These are phyloP conservation scores for Andricus quercusramuli DNA, from an alignment of 2,888 invertebrate genomes.

Conservation along the genomic window DNA sequence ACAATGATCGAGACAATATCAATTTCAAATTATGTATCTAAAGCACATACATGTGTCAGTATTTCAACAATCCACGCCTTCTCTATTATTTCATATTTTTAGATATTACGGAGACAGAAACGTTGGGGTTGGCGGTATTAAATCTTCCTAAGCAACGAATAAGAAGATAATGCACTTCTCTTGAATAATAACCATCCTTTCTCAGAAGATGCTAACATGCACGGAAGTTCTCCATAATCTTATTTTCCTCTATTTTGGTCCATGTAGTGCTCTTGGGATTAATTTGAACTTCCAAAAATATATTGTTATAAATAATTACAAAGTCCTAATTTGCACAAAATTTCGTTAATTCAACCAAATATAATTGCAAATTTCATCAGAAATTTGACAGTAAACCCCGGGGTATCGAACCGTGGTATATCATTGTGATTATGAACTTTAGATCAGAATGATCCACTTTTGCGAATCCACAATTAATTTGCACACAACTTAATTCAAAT, in stretches of 20 bases:
- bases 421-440: too few species aligned
- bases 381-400: too few species aligned
- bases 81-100: slow-evolving; percentile 2
- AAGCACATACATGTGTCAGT: too few species aligned
- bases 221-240: slow-evolving; percentile 13
- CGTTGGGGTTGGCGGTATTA: slow-evolving; percentile 20
- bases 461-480: too few species aligned
- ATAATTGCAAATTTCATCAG: background rate
- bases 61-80: background rate
- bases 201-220: slow-evolving; percentile 16
- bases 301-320: background rate
- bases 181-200: slow-evolving; percentile 40
- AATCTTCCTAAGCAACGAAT: slow-evolving; percentile 37
- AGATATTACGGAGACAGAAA: slow-evolving; percentile 15
- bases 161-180: slow-evolving; percentile 34
- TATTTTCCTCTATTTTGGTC: slow-evolving; percentile 21
- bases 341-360: background rate
- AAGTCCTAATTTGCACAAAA: background rate
- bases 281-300: background rate
- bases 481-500: too few species aligned
- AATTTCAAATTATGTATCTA: too few species aligned
- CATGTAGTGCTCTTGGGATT: background rate
- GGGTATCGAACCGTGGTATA: too few species aligned
- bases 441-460: too few species aligned
- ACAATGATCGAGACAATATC: too few species aligned